A percentile compares a stretch with the other conserved stretches of the same genome.
These are phyloP conservation scores for Collichthys lucidus DNA, from an alignment of 2,113 vertebrate species.

Conservation along the genomic window DNA sequence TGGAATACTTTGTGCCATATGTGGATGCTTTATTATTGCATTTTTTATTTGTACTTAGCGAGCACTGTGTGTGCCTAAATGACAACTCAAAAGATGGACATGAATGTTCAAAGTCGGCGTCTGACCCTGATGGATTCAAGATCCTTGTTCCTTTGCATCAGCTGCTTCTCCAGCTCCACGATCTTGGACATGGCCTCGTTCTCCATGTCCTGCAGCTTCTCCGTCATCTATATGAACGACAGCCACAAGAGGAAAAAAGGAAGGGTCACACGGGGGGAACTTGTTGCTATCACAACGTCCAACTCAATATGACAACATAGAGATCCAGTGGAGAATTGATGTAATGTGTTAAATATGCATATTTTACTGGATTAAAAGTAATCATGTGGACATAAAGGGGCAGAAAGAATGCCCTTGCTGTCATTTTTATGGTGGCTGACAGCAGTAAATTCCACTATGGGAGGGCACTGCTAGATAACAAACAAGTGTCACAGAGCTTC, in stretches of 20 bases:
- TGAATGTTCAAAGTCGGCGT: neutral
- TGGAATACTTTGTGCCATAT: neutral
- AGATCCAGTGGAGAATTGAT: neutral
- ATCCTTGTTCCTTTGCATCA: conserved; percentile 94
- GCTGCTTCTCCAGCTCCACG: conserved; percentile 95
- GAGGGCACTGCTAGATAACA: neutral
- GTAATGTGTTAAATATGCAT: neutral
- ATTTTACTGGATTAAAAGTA: neutral
- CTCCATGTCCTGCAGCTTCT: conserved; percentile 96
- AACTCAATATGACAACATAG: conserved; percentile 4
- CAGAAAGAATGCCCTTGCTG: neutral
- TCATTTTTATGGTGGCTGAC: neutral
- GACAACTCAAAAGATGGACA: neutral
- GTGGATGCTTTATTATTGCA: neutral
- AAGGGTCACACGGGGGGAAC: conserved; percentile 27
- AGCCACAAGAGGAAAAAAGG: conserved; percentile 25
- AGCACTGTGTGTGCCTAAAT: neutral
- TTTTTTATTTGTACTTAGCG: neutral
- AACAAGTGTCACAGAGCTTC: conserved; percentile 8
- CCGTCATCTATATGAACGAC: conserved; percentile 84
- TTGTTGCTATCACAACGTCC: conserved; percentile 20
- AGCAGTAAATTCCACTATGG: neutral
- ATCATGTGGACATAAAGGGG: neutral
- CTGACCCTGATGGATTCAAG: conserved; percentile 90
- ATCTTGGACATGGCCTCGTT: conserved; percentile 97